Evolutionary conservation across 2,888 invertebrate genomes (phyloP), one percentile per base, ranked within the genome.

Genomic region (Lamproptera curius): DNA sequence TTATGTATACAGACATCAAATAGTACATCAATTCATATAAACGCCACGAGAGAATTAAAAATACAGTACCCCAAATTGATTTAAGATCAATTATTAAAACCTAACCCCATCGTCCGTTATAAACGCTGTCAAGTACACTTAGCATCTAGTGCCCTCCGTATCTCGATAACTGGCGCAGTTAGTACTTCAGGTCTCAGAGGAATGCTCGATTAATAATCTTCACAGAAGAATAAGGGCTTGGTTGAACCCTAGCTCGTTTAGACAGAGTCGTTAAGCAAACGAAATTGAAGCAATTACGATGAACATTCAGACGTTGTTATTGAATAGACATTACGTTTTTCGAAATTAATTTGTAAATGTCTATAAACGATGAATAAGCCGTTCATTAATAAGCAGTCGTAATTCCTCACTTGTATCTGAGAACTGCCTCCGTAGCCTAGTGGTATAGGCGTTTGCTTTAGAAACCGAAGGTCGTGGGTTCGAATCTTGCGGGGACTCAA

Each of bases 81-180:
- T 33, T 20, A 15, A 15, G 10, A 20, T 41, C 9, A 31, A 31
- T 16, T 28, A 16, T 10, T 16, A 34, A 41, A 42, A 31, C 5
- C 5, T 13, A 33, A 41, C 37, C 47, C 42, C 10, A 2, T 28
- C 16, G 13, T 13, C 28, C 14, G 2, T 1, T 3, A 31, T 48
- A 38, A 42, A 17, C 31, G 37, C 23, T 15, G 16, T 20, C 33
- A 42, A 48, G 42, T 2, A 33, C 47, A 34, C 31, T 47, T 23
- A 8, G 28, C 13, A 10, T 16, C 10, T 16, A 17, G 38, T 34
- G 34, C 8, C 13, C 6, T 28, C n/a, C 23, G 16, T 5, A 15
- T 6, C n/a, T 10, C 16, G 6, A 0, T 28, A 26, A 15, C 13
- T 9, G 33, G 6, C 17, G 13, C 16, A 13, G 6, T 28, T 36